These are phyloP conservation scores for Malurus cyaneus DNA, from an alignment of 2,113 vertebrate species.

Conservation along the genomic window DNA sequence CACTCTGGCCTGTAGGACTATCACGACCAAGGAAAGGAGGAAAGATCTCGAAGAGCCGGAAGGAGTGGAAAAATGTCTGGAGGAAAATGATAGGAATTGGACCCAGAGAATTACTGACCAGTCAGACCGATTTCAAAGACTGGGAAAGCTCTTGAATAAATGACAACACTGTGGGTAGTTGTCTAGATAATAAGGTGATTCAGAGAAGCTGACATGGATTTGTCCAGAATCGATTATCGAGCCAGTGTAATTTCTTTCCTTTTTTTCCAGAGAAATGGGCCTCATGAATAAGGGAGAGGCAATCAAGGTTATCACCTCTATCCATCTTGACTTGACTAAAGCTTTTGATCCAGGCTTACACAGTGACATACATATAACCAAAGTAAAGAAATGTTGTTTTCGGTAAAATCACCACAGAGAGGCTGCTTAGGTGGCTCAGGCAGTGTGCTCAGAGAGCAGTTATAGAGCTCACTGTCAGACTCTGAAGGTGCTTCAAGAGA, in stretches of 20 bases:
- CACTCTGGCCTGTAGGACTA: not conserved
- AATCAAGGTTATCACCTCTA: not conserved
- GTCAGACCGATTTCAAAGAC: not conserved
- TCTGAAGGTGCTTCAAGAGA: not conserved
- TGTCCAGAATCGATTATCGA: slow-evolving; percentile 28
- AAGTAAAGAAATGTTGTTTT: not conserved
- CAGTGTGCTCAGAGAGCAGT: not conserved
- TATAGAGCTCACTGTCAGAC: not conserved
- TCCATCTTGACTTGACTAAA: slow-evolving; percentile 18
- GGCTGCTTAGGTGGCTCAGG: not conserved
- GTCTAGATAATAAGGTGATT: slow-evolving; percentile 5
- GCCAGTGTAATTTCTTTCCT: not conserved
- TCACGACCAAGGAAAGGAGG: not conserved
- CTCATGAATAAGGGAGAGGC: not conserved
- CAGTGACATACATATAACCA: not conserved
- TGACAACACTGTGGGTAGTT: not conserved
- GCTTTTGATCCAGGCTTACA: not conserved
- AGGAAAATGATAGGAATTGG: not conserved
- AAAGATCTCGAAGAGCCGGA: not conserved
- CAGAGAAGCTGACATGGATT: not conserved
- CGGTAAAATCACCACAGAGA: not conserved
- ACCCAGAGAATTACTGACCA: not conserved
- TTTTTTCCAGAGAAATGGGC: not conserved
- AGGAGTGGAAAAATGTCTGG: not conserved
- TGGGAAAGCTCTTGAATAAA: not conserved